A percentile compares a stretch with the other conserved stretches of the same genome.
phyloP scores from a whole-genome alignment of 92 coral and sea anemone genomes.

The Zoanthus solanderi region DNA sequence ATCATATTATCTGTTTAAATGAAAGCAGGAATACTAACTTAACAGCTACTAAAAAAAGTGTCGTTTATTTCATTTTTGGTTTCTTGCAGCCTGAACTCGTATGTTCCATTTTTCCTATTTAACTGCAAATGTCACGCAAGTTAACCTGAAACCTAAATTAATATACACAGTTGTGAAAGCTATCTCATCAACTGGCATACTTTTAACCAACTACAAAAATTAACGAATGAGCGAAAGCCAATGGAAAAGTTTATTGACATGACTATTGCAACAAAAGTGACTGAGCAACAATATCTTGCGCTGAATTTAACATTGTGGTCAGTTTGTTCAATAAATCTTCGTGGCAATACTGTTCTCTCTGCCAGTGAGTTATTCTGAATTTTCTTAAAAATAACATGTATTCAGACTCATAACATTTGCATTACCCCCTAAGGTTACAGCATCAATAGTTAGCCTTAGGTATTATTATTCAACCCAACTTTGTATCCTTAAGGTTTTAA shows the following conservation, averaged over 20 bases:
- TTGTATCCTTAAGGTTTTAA: slow-evolving; percentile 17
- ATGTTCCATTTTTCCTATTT: slow-evolving; percentile 8
- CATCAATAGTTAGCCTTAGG: slow-evolving; percentile 23
- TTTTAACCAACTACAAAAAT: slow-evolving; percentile 21
- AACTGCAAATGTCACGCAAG: slow-evolving; percentile 23
- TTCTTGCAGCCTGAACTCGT: slow-evolving; percentile 18
- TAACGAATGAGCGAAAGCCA: slow-evolving; percentile 23
- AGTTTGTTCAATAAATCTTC: slow-evolving; percentile 23
- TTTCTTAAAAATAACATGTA: slow-evolving; percentile 13
- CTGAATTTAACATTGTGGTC: slow-evolving; percentile 20
- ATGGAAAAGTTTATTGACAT: slow-evolving; percentile 16
- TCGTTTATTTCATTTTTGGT: slow-evolving; percentile 3
- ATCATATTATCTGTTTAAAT: slow-evolving; percentile 15
- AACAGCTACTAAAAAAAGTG: slow-evolving; percentile 14
- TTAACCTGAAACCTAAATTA: slow-evolving; percentile 22
- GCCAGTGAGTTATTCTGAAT: slow-evolving; percentile 26
- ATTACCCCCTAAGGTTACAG: slow-evolving; percentile 16
- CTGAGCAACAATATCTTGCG: slow-evolving; percentile 20
- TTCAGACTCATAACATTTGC: slow-evolving; percentile 25
- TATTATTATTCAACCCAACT: slow-evolving; percentile 24
- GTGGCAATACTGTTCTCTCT: slow-evolving; percentile 13
- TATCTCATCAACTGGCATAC: slow-evolving; percentile 15
- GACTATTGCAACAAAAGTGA: slow-evolving; percentile 16
- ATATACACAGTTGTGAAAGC: slow-evolving; percentile 3
- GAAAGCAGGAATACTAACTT: slow-evolving; percentile 25